Evolutionary conservation across 2,113 vertebrate genomes (phyloP).

Genomic region (Vulpes lagopus): DNA sequence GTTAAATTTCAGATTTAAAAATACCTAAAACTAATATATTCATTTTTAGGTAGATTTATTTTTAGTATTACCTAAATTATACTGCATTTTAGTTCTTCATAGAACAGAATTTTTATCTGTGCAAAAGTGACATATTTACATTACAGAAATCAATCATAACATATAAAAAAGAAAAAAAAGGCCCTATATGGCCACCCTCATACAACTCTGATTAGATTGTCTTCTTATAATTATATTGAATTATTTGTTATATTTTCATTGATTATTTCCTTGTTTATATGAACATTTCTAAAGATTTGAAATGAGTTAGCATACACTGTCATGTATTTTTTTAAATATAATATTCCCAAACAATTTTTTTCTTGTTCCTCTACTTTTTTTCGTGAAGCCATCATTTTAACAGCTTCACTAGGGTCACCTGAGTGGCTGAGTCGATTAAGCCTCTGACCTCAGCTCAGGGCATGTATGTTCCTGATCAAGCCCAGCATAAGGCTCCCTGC

Average conservation of each 20-base stretch:
- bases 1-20: neutral
- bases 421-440: no score
- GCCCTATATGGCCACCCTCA: neutral
- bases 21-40: neutral
- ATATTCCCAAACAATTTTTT: neutral
- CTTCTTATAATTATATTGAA: neutral
- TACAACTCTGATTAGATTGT: neutral
- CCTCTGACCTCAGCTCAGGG: no score
- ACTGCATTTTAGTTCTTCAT: neutral
- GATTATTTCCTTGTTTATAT: neutral
- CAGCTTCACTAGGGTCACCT: neutral
- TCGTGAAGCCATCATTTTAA: neutral
- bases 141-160: slow-evolving; percentile 29
- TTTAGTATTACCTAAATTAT: neutral
- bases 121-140: neutral
- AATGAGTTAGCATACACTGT: neutral
- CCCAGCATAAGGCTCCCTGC: no score
- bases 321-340: neutral
- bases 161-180: neutral
- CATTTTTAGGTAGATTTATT: neutral
- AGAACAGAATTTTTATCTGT: neutral
- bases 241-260: neutral
- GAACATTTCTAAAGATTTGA: neutral
- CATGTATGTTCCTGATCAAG: no score
- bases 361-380: neutral